Evolutionary conservation across 92 coral and sea anemone genomes (phyloP).

Genomic region (Siderastrea siderea): DNA sequence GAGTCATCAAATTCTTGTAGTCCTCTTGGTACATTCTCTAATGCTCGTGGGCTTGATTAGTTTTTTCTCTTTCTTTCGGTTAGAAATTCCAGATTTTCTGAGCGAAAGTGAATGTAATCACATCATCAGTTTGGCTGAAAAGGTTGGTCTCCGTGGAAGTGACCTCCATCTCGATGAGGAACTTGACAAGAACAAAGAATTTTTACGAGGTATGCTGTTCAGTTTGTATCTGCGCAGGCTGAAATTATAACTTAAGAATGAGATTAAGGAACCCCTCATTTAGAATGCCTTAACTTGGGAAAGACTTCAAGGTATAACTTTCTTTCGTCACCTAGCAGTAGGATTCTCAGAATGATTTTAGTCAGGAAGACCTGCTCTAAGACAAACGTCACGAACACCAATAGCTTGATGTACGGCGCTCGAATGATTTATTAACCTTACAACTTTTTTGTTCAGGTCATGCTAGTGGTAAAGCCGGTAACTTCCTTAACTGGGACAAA

Average conservation of each 20-base stretch:
- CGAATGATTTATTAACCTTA: neutral
- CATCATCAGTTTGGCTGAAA: conserved; percentile 76
- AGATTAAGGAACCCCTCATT: no score
- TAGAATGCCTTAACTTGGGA: no score
- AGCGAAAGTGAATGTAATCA: conserved; percentile 86
- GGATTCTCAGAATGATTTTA: no score
- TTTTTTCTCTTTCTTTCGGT: neutral
- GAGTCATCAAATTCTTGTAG: no score
- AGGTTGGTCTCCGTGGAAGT: conserved; percentile 82
- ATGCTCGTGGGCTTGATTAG: neutral
- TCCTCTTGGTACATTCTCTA: no score
- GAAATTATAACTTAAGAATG: no score
- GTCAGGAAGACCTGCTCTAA: no score
- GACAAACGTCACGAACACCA: no score
- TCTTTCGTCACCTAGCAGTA: no score
- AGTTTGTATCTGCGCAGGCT: neutral
- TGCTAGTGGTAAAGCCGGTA: conserved; percentile 89
- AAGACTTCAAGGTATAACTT: no score
- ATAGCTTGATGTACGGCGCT: no score
- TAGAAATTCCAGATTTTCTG: conserved; percentile 91
- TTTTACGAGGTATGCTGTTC: conserved; percentile 15
- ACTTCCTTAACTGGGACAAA: conserved; percentile 86
- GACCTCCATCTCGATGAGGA: conserved; percentile 71
- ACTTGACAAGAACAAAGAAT: conserved; percentile 56
- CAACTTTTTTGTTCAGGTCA: conserved; percentile 62